Evolutionary conservation across 92 coral and sea anemone species (phyloP).

Genomic region (Bergia sp.): DNA sequence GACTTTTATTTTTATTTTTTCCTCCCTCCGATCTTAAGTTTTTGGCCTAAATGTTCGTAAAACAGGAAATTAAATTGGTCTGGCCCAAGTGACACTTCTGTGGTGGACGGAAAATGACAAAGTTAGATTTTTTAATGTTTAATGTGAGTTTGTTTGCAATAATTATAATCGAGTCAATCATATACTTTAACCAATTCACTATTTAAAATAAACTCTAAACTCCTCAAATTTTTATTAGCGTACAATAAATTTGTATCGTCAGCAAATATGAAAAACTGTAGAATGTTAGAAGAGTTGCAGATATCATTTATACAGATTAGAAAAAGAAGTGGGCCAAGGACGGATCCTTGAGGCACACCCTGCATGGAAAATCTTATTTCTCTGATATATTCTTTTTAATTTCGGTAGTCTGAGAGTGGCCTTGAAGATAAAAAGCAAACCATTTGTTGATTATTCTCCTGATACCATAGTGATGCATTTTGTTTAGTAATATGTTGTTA

Average conservation of each 20-base stretch:
- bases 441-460: conserved; percentile 21
- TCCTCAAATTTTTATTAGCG: conserved; percentile 41
- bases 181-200: conserved; percentile 35
- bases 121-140: conserved; percentile 52
- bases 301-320: no score
- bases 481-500: not conserved
- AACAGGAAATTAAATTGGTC: no score
- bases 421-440: conserved; percentile 44
- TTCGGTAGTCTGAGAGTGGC: conserved; percentile 45
- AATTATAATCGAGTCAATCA: conserved; percentile 57
- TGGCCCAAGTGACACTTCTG: no score
- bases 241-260: no score
- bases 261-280: conserved; percentile 48
- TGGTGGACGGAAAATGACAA: no score
- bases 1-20: no score
- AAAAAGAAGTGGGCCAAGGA: no score
- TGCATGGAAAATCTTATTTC: conserved; percentile 25
- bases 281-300: conserved; percentile 29
- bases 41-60: no score
- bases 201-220: conserved; percentile 39
- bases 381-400: conserved; percentile 30
- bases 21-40: no score
- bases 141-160: conserved; percentile 53
- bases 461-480: conserved; percentile 33
- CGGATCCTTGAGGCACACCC: no score